Base-by-base conservation (phyloP, 2,888 invertebrate genomes). In the Halocaridina rubra region DNA sequence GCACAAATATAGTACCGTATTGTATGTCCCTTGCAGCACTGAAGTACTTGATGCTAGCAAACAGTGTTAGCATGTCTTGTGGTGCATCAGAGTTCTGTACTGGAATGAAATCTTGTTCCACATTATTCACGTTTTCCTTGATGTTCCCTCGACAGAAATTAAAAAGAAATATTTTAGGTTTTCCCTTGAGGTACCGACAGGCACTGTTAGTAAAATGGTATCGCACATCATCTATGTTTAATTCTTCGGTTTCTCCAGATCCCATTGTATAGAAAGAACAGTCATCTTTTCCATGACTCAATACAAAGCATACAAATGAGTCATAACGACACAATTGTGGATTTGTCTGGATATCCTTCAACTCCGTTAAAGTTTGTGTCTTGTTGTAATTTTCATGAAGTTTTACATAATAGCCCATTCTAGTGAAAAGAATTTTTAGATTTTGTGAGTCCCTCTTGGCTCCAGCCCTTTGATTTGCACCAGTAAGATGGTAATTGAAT, bases 1-100 rank as follows among this genome's bases (percentile, higher is more conserved):
- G 81, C 22, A 77, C 81, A 27, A 86, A 86, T 8, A 86, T 13
- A 10, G 86, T 86, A 59, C 86, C 86, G 1, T 19, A 33, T 5
- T 74, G 16, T 0, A 27, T 10, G n/a, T 81, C 53, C 27, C 86
- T 74, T 46, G 64, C n/a, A 2, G 86, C 86, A 16, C 24, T 57
- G 79, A 86, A 86, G 2, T 57, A 79, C 3, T 74, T 67, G 33
- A 86, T 67, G 39, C 79, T 79, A 13, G 78, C 61, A 19, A 78
- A 72, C 5, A 67, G 22, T 10, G 82, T 84, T 19, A 19, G 24
- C 82, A 84, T 84, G 27, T 84, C 82, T 32, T 29, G 30, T 16
- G 82, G 82, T n/a, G 78, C 82, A 22, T 30, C 16, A 5, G n/a
- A 29, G 0, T 32, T 33, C 22, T 61, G 3, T 16, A 29, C 10